Percentiles rank a stretch among this genome's conserved stretches.
Evolutionary conservation across 2,888 invertebrate genomes (phyloP).

Genomic region (Andricus curvator): DNA sequence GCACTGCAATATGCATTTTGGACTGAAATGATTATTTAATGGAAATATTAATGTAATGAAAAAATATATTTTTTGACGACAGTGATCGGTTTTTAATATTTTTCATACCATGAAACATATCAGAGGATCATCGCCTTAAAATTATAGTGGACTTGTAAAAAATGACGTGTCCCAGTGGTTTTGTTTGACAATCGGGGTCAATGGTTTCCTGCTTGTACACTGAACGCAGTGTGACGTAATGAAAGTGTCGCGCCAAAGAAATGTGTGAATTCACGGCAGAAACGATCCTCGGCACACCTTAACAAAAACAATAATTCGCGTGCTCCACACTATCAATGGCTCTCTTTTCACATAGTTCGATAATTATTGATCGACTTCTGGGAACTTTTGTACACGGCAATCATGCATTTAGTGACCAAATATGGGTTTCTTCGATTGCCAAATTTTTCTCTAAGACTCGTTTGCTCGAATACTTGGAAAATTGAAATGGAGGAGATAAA

Average conservation of each 20-base stretch:
- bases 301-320: constrained; percentile 12
- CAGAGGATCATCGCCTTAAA: not conserved
- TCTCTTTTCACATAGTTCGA: constrained; percentile 9
- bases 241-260: constrained; percentile 36
- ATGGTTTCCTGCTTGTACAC: constrained; percentile 23
- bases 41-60: too few species aligned
- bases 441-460: not conserved
- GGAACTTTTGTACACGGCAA: not conserved
- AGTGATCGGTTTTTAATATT: too few species aligned
- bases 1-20: not conserved
- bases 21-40: not conserved
- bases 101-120: not conserved
- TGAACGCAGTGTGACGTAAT: constrained; percentile 22
- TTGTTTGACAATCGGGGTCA: constrained; percentile 39
- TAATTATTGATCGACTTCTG: constrained; percentile 6
- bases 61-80: too few species aligned
- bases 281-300: constrained; percentile 1
- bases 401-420: constrained; percentile 4
- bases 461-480: not conserved
- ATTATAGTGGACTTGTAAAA: constrained; percentile 15
- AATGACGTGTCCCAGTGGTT: constrained; percentile 19
- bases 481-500: not conserved
- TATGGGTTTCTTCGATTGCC: not conserved
- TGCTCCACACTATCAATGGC: not conserved
- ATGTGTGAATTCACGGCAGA: constrained; percentile 27